A percentile compares a stretch with the other conserved stretches of the same genome.
Conservation (phyloP, 2,113 vertebrate genomes). For the Tenrec ecaudatus region DNA sequence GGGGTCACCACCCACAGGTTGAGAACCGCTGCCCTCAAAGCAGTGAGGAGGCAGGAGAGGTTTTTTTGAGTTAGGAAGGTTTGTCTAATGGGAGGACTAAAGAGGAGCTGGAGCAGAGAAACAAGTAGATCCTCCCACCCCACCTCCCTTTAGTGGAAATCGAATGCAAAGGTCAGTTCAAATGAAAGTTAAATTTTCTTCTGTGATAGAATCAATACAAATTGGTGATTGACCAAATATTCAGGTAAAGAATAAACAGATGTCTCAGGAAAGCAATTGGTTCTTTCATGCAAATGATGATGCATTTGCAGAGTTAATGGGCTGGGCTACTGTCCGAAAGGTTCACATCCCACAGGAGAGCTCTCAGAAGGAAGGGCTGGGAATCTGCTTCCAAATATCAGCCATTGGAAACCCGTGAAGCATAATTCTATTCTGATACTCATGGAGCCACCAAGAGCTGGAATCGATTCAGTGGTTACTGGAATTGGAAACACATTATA, state of each 20-base stretch:
- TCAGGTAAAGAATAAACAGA: neutral
- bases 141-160: too few relatives aligned
- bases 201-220: neutral
- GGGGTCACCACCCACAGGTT: too few relatives aligned
- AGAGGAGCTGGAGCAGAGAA: neutral
- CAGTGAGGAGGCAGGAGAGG: neutral
- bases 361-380: neutral
- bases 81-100: neutral
- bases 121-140: too few relatives aligned
- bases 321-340: neutral
- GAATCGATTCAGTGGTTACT: neutral
- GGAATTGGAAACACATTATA: neutral
- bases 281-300: neutral
- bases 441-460: neutral
- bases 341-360: neutral
- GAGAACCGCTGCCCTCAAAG: too few relatives aligned
- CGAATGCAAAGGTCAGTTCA: neutral
- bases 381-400: neutral
- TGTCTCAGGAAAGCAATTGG: neutral
- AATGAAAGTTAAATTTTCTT: neutral
- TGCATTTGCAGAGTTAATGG: neutral
- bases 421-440: neutral
- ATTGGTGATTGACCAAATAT: neutral
- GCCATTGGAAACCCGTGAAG: neutral
- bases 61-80: neutral